These are phyloP conservation scores for Eubasilissa splendida DNA, from an alignment of 2,888 invertebrate species.

Conservation along the genomic window DNA sequence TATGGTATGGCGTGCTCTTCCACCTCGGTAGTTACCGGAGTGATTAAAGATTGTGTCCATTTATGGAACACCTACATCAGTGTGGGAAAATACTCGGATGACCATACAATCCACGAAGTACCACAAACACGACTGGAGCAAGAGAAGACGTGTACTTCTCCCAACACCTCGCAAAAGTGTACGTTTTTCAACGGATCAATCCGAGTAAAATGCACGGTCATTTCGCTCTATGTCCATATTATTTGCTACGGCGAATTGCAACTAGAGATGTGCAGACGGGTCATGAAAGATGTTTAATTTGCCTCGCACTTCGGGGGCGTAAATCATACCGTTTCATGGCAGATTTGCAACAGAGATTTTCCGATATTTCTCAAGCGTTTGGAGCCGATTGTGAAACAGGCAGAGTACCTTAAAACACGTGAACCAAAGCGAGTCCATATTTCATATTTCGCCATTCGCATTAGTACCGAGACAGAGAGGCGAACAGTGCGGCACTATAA, in stretches of 20 bases:
- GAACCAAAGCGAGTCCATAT: slow-evolving; percentile 11
- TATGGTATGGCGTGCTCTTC: neutral
- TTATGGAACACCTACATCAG: slow-evolving; percentile 38
- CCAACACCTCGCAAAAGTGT: too few relatives aligned
- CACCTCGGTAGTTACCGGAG: slow-evolving; percentile 21
- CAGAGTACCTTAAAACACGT: slow-evolving; percentile 11
- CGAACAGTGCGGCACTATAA: slow-evolving; percentile 12
- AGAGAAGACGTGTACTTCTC: too few relatives aligned
- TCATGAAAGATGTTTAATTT: slow-evolving; percentile 34
- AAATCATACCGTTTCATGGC: slow-evolving; percentile 16
- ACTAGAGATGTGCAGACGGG: neutral
- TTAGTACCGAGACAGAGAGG: slow-evolving; percentile 6
- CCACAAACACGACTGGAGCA: too few relatives aligned
- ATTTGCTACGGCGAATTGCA: neutral
- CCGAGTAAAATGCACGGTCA: too few relatives aligned
- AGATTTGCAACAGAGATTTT: slow-evolving; percentile 11
- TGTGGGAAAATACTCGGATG: slow-evolving; percentile 32
- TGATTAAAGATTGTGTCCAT: slow-evolving; percentile 42
- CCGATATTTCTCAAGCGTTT: slow-evolving; percentile 24
- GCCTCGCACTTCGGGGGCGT: slow-evolving; percentile 30
- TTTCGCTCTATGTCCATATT: too few relatives aligned
- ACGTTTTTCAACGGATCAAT: too few relatives aligned
- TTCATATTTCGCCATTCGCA: slow-evolving; percentile 24
- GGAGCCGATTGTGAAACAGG: slow-evolving; percentile 16
- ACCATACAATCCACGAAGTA: neutral